These are phyloP conservation scores for Miniopterus natalensis DNA, from an alignment of 2,113 vertebrate species.

Conservation along the genomic window DNA sequence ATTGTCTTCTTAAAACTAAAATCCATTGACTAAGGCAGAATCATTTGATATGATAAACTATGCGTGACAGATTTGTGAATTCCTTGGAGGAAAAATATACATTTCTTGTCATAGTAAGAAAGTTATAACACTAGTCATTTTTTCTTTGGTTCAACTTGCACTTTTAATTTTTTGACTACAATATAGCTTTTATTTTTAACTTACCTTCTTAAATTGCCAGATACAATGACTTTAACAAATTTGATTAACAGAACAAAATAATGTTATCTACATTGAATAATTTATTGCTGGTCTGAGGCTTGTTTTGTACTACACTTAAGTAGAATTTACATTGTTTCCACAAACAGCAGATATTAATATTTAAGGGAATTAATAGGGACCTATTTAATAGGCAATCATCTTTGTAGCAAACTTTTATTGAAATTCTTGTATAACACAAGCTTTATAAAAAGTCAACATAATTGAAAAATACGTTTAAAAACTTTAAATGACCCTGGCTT, in stretches of 20 bases:
- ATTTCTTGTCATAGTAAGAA: not conserved
- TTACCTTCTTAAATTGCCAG: constrained; percentile 69
- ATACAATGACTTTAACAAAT: constrained; percentile 83
- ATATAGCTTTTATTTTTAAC: constrained; percentile 81
- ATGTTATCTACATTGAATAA: constrained; percentile 80
- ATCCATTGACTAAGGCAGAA: not conserved
- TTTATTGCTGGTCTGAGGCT: constrained; percentile 86
- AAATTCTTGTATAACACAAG: constrained; percentile 81
- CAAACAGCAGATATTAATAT: constrained; percentile 63
- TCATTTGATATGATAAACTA: not conserved
- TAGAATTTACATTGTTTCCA: constrained; percentile 72
- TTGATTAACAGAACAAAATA: constrained; percentile 78
- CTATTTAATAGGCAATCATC: constrained; percentile 83
- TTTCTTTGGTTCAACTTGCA: not conserved
- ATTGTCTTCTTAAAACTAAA: not conserved
- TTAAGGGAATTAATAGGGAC: constrained; percentile 76
- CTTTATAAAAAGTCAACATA: constrained; percentile 83
- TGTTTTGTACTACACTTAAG: constrained; percentile 76
- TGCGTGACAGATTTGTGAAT: not conserved
- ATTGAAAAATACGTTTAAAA: constrained; percentile 72
- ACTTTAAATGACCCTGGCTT: too few relatives aligned
- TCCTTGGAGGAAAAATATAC: not conserved
- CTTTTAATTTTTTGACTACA: not conserved
- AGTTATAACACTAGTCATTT: not conserved
- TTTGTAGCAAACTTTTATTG: constrained; percentile 85